phyloP scores from a whole-genome alignment of 2,113 vertebrate genomes.

The Ariopsis seemanni region DNA sequence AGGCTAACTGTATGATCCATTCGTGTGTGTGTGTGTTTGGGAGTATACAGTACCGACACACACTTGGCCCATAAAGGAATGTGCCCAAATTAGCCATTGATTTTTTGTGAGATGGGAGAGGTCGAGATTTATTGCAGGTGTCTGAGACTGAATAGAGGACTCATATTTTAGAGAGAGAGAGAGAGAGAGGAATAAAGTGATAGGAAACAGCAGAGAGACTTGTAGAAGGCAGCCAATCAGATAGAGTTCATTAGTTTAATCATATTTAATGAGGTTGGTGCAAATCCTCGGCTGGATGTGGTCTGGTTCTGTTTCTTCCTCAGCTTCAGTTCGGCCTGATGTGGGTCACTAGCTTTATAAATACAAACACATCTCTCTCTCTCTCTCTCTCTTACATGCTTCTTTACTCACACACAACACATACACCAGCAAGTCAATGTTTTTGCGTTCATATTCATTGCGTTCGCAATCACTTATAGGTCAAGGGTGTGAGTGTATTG shows the following conservation, averaged over 20 bases:
- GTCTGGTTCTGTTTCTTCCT: conserved; percentile 25
- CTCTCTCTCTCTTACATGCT: neutral
- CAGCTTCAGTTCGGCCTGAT: conserved; percentile 43
- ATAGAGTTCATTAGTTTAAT: conserved; percentile 61
- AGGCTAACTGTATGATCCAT: neutral
- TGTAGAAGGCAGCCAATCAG: conserved; percentile 49
- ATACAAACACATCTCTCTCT: conserved; percentile 16
- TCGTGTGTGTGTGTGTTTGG: conserved; percentile 15
- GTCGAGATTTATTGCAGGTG: conserved; percentile 62
- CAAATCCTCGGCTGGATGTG: conserved; percentile 6
- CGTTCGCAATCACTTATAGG: neutral
- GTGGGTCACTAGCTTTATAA: conserved; percentile 45
- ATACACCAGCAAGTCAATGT: neutral
- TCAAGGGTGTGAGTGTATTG: neutral
- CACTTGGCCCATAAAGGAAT: conserved; percentile 43
- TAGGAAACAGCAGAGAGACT: conserved; percentile 33
- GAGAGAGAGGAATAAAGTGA: conserved; percentile 53
- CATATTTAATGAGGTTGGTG: conserved; percentile 52
- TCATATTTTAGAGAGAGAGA: conserved; percentile 52
- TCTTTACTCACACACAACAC: neutral
- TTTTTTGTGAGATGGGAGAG: conserved; percentile 64
- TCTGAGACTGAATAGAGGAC: conserved; percentile 46
- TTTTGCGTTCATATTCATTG: neutral
- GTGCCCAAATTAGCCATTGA: conserved; percentile 68
- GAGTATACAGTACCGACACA: conserved; percentile 22